Conservation (phyloP, 1,140 invertebrate genomes). For the Bombus pyrosoma region DNA sequence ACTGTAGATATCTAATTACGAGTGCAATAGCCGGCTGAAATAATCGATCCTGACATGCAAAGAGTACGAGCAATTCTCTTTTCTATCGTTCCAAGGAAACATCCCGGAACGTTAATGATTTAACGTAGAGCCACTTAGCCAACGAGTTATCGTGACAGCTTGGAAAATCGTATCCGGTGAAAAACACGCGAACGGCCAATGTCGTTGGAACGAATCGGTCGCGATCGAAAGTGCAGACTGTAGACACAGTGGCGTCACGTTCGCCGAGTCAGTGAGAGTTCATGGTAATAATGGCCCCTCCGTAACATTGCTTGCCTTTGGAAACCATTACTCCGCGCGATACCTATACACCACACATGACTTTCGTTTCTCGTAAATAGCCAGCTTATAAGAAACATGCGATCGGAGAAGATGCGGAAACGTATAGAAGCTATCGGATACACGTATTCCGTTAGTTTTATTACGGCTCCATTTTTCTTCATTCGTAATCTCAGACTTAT, state of each 20-base stretch:
- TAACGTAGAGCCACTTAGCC: slow-evolving; percentile 10
- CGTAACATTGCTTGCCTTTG: not conserved
- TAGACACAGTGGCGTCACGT: not conserved
- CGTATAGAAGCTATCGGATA: not conserved
- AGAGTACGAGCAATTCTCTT: not conserved
- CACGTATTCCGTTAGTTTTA: not conserved
- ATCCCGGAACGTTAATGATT: not conserved
- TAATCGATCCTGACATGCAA: not conserved
- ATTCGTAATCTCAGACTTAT: no score
- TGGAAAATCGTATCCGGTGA: not conserved
- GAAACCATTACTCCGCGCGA: slow-evolving; percentile 10
- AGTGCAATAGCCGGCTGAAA: not conserved
- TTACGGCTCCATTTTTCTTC: not conserved
- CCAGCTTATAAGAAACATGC: not conserved
- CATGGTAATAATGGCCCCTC: slow-evolving; percentile 32
- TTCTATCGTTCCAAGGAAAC: not conserved
- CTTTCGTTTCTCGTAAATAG: slow-evolving; percentile 25
- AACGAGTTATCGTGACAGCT: slow-evolving; percentile 25
- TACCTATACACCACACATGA: not conserved
- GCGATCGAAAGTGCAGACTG: slow-evolving; percentile 47
- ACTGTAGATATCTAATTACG: not conserved
- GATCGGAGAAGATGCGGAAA: not conserved
- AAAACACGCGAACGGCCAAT: slow-evolving; percentile 1
- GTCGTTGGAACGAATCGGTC: slow-evolving; percentile 12
- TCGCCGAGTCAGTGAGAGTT: slow-evolving; percentile 22